Evolutionary conservation across 2,888 invertebrate species (phyloP).

Genomic region (Helicoverpa assulta): DNA sequence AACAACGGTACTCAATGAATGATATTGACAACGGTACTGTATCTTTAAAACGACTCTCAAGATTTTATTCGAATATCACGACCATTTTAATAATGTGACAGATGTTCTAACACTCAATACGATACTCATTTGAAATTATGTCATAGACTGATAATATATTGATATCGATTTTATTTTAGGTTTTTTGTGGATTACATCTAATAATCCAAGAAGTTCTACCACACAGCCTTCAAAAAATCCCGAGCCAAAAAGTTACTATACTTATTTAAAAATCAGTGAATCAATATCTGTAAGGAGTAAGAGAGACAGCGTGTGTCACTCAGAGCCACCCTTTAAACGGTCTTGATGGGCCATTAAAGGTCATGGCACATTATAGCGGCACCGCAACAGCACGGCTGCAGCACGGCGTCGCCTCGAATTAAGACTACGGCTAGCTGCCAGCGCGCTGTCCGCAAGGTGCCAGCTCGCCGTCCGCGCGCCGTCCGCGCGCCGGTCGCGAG

Average conservation of each 20-base stretch:
- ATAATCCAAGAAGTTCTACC: too few species aligned
- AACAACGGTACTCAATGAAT: background rate
- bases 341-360: conserved; percentile 76
- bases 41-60: background rate
- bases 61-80: background rate
- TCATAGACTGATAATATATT: background rate
- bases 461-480: too few species aligned
- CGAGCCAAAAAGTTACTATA: conserved; percentile 13
- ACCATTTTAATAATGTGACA: background rate
- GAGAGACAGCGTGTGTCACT: conserved; percentile 52
- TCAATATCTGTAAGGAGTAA: conserved; percentile 41
- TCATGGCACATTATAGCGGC: too few species aligned
- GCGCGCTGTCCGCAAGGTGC: too few species aligned
- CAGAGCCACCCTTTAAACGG: conserved; percentile 66
- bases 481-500: too few species aligned
- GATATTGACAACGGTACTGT: background rate
- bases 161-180: background rate
- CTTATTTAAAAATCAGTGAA: conserved; percentile 26
- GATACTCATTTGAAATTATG: background rate
- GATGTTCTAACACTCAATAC: background rate
- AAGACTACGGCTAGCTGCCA: too few species aligned
- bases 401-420: too few species aligned
- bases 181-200: background rate
- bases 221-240: background rate
- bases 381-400: too few species aligned